Evolutionary conservation across 1,140 invertebrate species (phyloP).

Genomic region (Ectropis grisescens): DNA sequence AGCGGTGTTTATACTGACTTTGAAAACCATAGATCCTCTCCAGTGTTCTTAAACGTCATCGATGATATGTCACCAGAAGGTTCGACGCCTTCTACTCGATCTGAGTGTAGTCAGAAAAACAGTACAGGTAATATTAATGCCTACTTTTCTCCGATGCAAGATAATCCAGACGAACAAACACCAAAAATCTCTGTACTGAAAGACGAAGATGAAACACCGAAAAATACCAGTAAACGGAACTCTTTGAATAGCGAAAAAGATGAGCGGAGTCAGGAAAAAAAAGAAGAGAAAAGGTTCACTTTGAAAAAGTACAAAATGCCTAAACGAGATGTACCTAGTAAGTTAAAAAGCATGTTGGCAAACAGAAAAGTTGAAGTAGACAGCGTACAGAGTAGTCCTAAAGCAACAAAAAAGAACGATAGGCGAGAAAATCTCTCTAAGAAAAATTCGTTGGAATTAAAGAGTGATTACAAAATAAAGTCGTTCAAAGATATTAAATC

Average conservation of each 20-base stretch:
- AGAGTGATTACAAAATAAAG: conserved; percentile 78
- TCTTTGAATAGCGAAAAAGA: conserved; percentile 57
- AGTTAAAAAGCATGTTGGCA: conserved; percentile 79
- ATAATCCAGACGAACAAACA: conserved; percentile 32
- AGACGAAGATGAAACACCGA: conserved; percentile 43
- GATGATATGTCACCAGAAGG: conserved; percentile 73
- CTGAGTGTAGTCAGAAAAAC: conserved; percentile 61
- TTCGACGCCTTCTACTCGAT: conserved; percentile 65
- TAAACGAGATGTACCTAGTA: conserved; percentile 79
- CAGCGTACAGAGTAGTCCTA: conserved; percentile 57
- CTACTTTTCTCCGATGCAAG: conserved; percentile 38
- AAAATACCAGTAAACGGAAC: conserved; percentile 55
- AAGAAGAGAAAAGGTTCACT: conserved; percentile 71
- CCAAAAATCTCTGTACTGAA: conserved; percentile 22
- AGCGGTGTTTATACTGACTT: conserved; percentile 89
- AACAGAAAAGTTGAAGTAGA: conserved; percentile 62
- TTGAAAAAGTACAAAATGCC: conserved; percentile 83
- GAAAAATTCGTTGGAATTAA: conserved; percentile 75
- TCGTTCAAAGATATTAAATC: conserved; percentile 86
- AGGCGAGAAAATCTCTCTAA: conserved; percentile 86
- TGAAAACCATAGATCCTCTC: conserved; percentile 74
- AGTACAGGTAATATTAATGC: conserved; percentile 30
- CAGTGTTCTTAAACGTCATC: conserved; percentile 62
- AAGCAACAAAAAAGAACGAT: conserved; percentile 62
- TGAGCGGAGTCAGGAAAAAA: conserved; percentile 40